Percentiles rank a stretch among this genome's conserved stretches.
Conservation (phyloP, 2,113 vertebrate species). For the Columba janthina region DNA sequence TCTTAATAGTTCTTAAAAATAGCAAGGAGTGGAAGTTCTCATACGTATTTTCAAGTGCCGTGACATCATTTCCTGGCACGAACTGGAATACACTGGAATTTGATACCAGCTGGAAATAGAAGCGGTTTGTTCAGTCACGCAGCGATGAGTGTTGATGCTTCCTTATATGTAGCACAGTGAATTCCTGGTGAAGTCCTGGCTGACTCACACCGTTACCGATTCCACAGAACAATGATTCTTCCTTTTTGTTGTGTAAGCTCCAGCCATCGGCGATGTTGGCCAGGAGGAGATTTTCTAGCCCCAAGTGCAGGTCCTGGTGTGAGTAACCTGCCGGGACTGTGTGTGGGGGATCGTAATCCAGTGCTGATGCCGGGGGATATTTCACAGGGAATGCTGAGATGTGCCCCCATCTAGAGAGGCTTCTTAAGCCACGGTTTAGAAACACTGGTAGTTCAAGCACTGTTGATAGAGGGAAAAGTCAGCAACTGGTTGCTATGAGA, state of each 20-base stretch:
- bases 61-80: accelerated
- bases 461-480: too few species aligned
- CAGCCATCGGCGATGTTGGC: not conserved
- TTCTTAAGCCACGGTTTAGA: not conserved
- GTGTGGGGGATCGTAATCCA: not conserved
- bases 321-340: not conserved
- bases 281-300: not conserved
- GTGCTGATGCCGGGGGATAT: accelerated
- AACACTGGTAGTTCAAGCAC: not conserved
- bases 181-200: not conserved
- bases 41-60: accelerated
- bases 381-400: not conserved
- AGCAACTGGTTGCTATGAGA: not conserved
- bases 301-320: not conserved
- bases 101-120: not conserved
- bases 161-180: not conserved
- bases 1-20: not conserved
- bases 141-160: not conserved
- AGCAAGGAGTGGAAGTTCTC: not conserved
- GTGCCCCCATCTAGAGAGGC: accelerated
- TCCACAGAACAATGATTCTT: not conserved
- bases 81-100: not conserved
- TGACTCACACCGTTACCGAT: not conserved
- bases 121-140: not conserved
- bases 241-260: not conserved